Evolutionary conservation across 2,797 vertebrate species (phyloP).

Genomic region (Falco novaeseelandiae): DNA sequence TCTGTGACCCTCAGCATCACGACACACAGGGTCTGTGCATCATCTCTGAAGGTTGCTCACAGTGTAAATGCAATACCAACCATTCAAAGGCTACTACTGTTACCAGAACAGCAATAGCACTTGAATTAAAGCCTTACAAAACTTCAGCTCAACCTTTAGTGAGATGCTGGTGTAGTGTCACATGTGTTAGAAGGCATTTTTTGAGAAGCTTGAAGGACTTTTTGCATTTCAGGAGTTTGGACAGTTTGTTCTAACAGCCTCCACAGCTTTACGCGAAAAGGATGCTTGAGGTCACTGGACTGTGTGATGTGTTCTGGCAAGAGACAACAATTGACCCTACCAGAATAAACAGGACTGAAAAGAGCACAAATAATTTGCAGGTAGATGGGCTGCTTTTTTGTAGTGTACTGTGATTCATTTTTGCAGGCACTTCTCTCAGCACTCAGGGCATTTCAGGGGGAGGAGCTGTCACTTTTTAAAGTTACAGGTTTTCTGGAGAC

Average conservation of each 20-base stretch:
- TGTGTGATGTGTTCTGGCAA: background rate
- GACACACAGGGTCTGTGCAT: background rate
- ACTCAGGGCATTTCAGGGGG: background rate
- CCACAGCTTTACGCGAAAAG: background rate
- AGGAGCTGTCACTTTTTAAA: background rate
- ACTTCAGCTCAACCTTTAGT: background rate
- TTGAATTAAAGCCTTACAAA: background rate
- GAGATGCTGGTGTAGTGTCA: background rate
- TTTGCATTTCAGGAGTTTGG: conserved; percentile 48
- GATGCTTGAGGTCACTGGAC: background rate
- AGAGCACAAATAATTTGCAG: background rate
- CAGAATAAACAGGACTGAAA: background rate
- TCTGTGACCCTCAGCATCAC: background rate
- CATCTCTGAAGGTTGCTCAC: background rate
- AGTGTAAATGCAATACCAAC: background rate
- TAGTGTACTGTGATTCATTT: background rate
- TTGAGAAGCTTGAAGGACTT: background rate
- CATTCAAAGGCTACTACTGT: background rate
- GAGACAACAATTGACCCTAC: background rate
- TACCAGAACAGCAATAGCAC: background rate
- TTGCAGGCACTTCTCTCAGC: background rate
- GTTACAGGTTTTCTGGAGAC: background rate
- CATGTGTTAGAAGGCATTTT: background rate
- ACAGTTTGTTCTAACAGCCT: background rate
- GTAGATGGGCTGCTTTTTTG: background rate